Evolutionary conservation across 2,797 vertebrate species (phyloP), one percentile per base, ranked within the genome.

Genomic region (Tenualosa ilisha): DNA sequence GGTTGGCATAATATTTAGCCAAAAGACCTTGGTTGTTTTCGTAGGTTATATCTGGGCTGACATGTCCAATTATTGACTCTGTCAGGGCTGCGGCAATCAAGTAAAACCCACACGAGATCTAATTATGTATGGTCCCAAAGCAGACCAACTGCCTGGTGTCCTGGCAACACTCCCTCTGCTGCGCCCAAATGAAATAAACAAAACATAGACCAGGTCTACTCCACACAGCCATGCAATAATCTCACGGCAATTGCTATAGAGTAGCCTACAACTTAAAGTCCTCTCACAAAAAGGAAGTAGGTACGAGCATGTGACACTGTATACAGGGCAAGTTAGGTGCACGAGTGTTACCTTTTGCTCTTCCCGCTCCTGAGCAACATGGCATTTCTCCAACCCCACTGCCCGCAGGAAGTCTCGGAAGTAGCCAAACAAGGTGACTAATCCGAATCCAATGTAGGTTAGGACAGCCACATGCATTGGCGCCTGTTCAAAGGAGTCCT

Each of bases 351-450:
- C 98, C 95, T 96, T 98, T 94, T 98, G 98, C 91, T 97, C 94
- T 81, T 96, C 91, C 93, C 97, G 94, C 85, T 99, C 98, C 92
- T 89, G 54, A 24, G 97, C 96, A 81, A 96, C 13, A 20, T 97
- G 92, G 89, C 97, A 96, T 90, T 97, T 98, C 91, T 99, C 97
- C 86, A 99, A 89, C 90, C 97, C 97, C 85, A 95, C 95, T 26
- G 96, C 95, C 95, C 98, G 94, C 92, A 99, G 92, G 90, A 99
- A 98, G 88, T 99, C 98, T 93, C 97, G 94, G 88, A 99, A 88
- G 94, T 99, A 97, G 87, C 97, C 98, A 90, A 99, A 98, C 81
- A 99, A 89, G 2, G 96, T 97, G 92, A 96, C 97, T 85, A 99
- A 94, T 88, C 96, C 97, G 92, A 96, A 99, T 84, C 96, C 96